Percentiles rank a stretch among this genome's conserved stretches.
phyloP scores from a whole-genome alignment of 2,113 vertebrate species.

The Recurvirostra avosetta region DNA sequence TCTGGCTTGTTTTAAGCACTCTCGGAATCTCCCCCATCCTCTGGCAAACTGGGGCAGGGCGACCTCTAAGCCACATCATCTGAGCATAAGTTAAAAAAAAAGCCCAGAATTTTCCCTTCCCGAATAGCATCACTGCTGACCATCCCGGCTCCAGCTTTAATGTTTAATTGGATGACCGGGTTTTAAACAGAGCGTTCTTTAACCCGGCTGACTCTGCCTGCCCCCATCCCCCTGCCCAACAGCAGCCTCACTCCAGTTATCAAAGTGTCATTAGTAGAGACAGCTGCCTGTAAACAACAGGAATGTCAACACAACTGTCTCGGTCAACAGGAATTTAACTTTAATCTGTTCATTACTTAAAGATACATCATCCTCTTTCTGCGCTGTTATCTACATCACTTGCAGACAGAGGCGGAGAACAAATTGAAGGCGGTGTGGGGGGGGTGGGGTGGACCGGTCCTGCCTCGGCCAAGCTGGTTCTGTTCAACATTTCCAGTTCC shows the following conservation, averaged over 20 bases:
- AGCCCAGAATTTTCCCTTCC: slow-evolving; percentile 15
- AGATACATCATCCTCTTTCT: slow-evolving; percentile 59
- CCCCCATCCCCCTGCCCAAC: slow-evolving; percentile 42
- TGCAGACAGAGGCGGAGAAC: slow-evolving; percentile 49
- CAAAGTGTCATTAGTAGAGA: slow-evolving; percentile 72
- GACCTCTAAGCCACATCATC: slow-evolving; percentile 38
- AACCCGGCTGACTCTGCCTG: slow-evolving; percentile 47
- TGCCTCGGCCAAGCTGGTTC: neutral
- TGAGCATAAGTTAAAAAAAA: slow-evolving; percentile 15
- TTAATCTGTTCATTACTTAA: slow-evolving; percentile 71
- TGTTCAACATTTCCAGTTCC: slow-evolving; percentile 51
- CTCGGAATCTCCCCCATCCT: slow-evolving; percentile 32
- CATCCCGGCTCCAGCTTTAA: slow-evolving; percentile 29
- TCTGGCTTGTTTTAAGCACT: slow-evolving; percentile 47
- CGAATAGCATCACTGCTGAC: neutral
- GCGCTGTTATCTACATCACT: slow-evolving; percentile 49
- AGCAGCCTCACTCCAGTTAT: slow-evolving; percentile 69
- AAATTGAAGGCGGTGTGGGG: neutral
- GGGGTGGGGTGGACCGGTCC: neutral
- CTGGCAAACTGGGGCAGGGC: slow-evolving; percentile 36
- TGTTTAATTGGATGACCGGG: slow-evolving; percentile 49
- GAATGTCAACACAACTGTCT: slow-evolving; percentile 67
- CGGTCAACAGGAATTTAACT: slow-evolving; percentile 72
- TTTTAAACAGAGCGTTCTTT: slow-evolving; percentile 65
- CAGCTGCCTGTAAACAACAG: slow-evolving; percentile 75